These are phyloP conservation scores for Lasioglossum morio DNA, from an alignment of 2,888 invertebrate species.

Conservation along the genomic window DNA sequence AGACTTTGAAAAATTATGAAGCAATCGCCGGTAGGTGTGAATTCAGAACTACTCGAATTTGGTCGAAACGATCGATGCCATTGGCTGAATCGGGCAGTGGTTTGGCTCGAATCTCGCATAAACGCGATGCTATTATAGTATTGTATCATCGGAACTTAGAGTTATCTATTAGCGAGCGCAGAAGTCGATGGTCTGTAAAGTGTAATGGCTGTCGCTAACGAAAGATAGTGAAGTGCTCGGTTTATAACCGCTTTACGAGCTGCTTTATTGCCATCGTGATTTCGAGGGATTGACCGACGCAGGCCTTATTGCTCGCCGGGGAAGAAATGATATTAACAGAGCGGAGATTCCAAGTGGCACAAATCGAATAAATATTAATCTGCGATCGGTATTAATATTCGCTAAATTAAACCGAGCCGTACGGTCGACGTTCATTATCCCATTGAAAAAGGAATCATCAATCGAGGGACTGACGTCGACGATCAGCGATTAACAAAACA, in stretches of 20 bases:
- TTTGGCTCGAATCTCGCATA: not conserved
- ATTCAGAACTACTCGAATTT: not conserved
- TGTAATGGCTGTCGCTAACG: constrained; percentile 57
- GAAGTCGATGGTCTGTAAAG: constrained; percentile 67
- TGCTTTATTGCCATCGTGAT: constrained; percentile 63
- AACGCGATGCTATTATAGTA: not conserved
- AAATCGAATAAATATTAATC: constrained; percentile 4
- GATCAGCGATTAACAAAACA: not conserved
- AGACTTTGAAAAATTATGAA: no score
- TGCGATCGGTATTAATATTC: not conserved
- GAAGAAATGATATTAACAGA: not conserved
- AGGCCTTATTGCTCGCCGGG: not conserved
- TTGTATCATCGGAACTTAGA: not conserved
- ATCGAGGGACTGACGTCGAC: not conserved
- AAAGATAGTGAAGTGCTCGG: constrained; percentile 64
- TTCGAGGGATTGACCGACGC: constrained; percentile 48
- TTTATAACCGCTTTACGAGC: constrained; percentile 66
- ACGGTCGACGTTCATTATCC: not conserved
- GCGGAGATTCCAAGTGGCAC: not conserved
- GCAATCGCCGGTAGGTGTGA: no score
- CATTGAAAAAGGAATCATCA: not conserved
- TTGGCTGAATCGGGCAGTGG: not conserved
- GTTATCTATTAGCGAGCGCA: constrained; percentile 43
- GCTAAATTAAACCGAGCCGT: not conserved
- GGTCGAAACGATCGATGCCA: not conserved